phyloP scores from a whole-genome alignment of 1,140 invertebrate species.

The Camponotus pennsylvanicus region DNA sequence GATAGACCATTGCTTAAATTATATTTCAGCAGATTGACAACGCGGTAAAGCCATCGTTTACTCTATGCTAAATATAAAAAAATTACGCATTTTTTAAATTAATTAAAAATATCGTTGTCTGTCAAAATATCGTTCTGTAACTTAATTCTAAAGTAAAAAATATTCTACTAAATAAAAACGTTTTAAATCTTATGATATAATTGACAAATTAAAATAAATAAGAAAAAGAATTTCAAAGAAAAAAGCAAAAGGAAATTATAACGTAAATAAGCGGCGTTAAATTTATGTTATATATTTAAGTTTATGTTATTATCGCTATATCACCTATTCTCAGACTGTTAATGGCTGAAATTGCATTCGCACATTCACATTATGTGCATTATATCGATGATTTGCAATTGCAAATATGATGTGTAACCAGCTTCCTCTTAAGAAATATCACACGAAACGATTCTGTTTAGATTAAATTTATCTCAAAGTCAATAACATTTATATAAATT shows the following conservation, averaged over 20 bases:
- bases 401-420: neutral
- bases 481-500: neutral
- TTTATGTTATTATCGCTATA: neutral
- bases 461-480: constrained; percentile 1
- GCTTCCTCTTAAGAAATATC: neutral
- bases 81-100: neutral
- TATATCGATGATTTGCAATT: constrained; percentile 8
- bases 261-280: neutral
- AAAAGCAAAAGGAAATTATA: neutral
- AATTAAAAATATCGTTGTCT: neutral
- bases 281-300: constrained; percentile 4
- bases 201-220: constrained; percentile 10
- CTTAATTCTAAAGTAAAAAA: neutral
- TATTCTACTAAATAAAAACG: neutral
- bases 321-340: constrained; percentile 41
- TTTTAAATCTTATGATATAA: neutral
- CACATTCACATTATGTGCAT: constrained; percentile 11
- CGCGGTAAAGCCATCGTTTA: neutral
- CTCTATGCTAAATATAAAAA: constrained; percentile 22
- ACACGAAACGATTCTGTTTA: neutral
- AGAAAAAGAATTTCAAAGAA: neutral
- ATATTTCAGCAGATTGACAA: neutral
- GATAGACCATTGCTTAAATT: constrained; percentile 8
- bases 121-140: neutral
- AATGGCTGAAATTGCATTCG: constrained; percentile 45